phyloP scores from a whole-genome alignment of 2,797 vertebrate species.

The Tenualosa thibaudeaui region DNA sequence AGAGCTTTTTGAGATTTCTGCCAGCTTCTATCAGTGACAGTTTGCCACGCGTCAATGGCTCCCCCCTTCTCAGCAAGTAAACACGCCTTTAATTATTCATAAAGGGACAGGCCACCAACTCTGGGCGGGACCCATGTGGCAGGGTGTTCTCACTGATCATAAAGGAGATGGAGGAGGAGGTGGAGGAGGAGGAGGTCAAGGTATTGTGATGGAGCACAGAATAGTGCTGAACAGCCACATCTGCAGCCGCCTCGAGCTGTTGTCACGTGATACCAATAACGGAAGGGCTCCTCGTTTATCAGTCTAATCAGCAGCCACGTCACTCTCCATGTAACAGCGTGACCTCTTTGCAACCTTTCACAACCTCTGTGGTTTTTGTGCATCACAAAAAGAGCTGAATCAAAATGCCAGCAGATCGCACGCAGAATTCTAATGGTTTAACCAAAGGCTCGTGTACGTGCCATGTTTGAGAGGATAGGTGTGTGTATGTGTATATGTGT shows the following conservation, averaged over 20 bases:
- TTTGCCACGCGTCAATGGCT: background rate
- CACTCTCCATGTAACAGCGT: background rate
- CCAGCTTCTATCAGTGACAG: constrained; percentile 23
- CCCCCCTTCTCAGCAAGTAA: constrained; percentile 5
- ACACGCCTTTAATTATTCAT: constrained; percentile 30
- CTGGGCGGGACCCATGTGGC: background rate
- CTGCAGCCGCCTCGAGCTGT: background rate
- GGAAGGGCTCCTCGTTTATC: background rate
- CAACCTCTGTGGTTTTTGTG: background rate
- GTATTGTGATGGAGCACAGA: background rate
- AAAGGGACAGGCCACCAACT: background rate
- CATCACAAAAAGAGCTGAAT: background rate
- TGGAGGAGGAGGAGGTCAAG: background rate
- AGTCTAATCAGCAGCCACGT: constrained; percentile 5
- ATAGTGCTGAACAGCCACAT: background rate
- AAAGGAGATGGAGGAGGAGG: background rate
- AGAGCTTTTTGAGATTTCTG: constrained; percentile 16
- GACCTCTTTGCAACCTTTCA: background rate
- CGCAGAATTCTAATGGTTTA: background rate
- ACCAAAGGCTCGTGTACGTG: background rate
- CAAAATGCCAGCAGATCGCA: background rate
- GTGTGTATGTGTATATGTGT: background rate
- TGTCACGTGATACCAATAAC: background rate
- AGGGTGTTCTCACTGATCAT: background rate
- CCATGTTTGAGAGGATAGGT: background rate